These are phyloP conservation scores for Hipparchia sbordonii DNA, from an alignment of 2,888 invertebrate genomes.

Conservation along the genomic window DNA sequence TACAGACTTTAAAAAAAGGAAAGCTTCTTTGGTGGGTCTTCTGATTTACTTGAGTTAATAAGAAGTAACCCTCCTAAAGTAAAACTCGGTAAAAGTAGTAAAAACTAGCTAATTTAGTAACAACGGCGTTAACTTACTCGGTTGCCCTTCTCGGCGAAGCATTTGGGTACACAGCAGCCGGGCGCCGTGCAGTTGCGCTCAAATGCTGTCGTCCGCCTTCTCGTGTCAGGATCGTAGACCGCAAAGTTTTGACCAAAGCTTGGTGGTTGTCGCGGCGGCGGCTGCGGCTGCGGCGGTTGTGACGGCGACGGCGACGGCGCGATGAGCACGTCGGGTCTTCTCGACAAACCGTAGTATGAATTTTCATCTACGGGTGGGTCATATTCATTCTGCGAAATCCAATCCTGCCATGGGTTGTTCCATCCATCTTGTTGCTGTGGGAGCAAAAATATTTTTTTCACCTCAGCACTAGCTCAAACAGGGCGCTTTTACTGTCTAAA, in stretches of 20 bases:
- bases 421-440: conserved; percentile 53
- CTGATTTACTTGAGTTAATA: too few species aligned
- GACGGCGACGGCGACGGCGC: conserved; percentile 51
- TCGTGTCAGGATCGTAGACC: conserved; percentile 67
- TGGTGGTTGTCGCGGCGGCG: conserved; percentile 40
- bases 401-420: conserved; percentile 42
- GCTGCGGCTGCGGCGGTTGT: conserved; percentile 44
- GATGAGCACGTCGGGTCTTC: conserved; percentile 44
- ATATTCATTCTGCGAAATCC: conserved; percentile 39
- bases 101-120: too few species aligned
- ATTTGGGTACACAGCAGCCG: conserved; percentile 91
- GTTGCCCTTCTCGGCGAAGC: conserved; percentile 94
- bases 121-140: conserved; percentile 77
- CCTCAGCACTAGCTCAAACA: too few species aligned
- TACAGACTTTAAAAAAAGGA: too few species aligned
- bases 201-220: conserved; percentile 63
- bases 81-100: too few species aligned
- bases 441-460: conserved; percentile 21
- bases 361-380: conserved; percentile 45
- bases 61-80: too few species aligned
- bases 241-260: conserved; percentile 59
- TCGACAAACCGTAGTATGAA: conserved; percentile 49
- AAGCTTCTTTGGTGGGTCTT: too few species aligned
- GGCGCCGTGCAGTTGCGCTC: conserved; percentile 86
- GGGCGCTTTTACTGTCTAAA: too few species aligned